Percentiles rank a stretch among this genome's conserved stretches.
Conservation (phyloP, 2,113 vertebrate species). For the Sakesphorus luctuosus region DNA sequence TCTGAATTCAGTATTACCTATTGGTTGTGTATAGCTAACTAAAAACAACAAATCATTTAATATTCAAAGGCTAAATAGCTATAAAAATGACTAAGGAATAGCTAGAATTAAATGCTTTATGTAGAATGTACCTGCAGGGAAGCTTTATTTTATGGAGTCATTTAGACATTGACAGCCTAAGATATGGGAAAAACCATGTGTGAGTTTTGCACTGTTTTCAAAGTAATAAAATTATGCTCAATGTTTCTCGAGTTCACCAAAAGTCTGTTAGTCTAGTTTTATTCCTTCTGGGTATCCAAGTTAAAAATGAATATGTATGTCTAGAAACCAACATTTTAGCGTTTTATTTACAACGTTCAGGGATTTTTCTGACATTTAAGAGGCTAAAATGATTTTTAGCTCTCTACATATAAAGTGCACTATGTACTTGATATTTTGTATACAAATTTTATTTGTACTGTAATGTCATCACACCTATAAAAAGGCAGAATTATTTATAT, state of each 20-base stretch:
- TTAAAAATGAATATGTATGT: constrained; percentile 17
- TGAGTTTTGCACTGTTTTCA: constrained; percentile 21
- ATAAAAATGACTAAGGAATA: constrained; percentile 14
- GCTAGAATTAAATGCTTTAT: neutral
- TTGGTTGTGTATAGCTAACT: neutral
- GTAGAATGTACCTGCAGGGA: neutral
- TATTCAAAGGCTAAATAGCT: neutral
- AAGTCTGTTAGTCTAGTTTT: constrained; percentile 3
- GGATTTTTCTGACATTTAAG: constrained; percentile 1
- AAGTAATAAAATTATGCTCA: constrained; percentile 26
- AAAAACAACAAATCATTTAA: neutral
- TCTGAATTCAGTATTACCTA: neutral
- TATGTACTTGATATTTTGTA: neutral
- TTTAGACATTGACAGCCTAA: constrained; percentile 22
- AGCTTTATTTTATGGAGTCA: constrained; percentile 14
- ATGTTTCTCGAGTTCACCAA: neutral
- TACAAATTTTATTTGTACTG: neutral
- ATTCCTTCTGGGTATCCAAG: neutral
- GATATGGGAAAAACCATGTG: neutral
- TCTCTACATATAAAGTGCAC: neutral
- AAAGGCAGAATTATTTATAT: constrained; percentile 20
- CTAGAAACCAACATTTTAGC: neutral
- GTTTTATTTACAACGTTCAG: neutral
- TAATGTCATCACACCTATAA: neutral
- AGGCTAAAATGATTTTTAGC: constrained; percentile 20